Evolutionary conservation across 2,113 vertebrate species (phyloP).

Genomic region (Vombatus ursinus): DNA sequence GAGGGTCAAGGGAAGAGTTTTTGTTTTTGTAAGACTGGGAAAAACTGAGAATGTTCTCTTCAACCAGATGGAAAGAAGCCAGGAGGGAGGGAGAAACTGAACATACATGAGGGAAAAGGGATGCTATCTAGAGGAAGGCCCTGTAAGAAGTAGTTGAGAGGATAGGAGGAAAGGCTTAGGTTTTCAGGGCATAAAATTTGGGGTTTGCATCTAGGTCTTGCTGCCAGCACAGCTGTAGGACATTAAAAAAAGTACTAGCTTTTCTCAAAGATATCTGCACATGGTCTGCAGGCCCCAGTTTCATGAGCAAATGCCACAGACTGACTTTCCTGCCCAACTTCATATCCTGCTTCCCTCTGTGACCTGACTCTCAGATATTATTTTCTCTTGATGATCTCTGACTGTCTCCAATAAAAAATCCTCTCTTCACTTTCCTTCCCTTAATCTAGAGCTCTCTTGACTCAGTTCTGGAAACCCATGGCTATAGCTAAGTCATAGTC

Average conservation of each 20-base stretch:
- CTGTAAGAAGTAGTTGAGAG: not conserved
- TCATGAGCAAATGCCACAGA: not conserved
- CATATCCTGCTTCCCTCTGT: not conserved
- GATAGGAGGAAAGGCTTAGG: not conserved
- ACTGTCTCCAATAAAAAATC: not conserved
- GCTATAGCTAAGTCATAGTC: not conserved
- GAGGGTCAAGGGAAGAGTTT: not conserved
- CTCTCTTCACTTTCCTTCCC: not conserved
- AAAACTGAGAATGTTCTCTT: not conserved
- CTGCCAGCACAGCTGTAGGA: not conserved
- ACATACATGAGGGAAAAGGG: not conserved
- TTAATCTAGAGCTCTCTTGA: not conserved
- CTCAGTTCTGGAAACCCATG: not conserved
- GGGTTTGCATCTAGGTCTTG: not conserved
- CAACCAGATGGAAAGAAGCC: not conserved
- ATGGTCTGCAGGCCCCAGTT: not conserved
- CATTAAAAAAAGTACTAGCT: not conserved
- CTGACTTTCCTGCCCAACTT: not conserved
- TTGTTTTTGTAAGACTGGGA: not conserved
- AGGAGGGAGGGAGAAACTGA: not conserved
- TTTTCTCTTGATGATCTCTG: not conserved
- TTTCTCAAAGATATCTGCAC: not conserved
- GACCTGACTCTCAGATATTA: not conserved
- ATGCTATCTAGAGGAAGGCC: not conserved
- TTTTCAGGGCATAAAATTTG: not conserved